Percentiles rank a stretch among this genome's conserved stretches.
phyloP scores from a whole-genome alignment of 1,140 invertebrate genomes.

The Homalodisca vitripennis region DNA sequence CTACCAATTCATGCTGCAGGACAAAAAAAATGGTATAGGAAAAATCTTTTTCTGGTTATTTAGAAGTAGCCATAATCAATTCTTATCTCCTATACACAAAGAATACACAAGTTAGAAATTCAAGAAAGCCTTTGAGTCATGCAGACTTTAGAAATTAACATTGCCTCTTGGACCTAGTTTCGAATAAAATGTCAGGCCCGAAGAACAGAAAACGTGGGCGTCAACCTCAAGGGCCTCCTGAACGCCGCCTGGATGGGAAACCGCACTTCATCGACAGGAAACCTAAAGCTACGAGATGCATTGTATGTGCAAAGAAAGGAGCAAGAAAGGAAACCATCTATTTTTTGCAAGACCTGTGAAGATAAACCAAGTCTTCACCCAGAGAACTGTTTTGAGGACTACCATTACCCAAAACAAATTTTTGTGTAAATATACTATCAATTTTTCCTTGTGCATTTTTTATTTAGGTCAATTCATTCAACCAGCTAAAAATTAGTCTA shows the following conservation, averaged over 20 bases:
- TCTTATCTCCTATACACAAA: background rate
- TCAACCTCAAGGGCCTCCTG: background rate
- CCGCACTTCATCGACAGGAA: background rate
- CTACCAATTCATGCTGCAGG: slow-evolving; percentile 33
- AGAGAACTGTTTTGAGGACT: background rate
- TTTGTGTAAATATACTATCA: background rate
- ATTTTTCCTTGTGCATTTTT: too few relatives aligned
- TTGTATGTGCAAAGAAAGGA: background rate
- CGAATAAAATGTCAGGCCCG: background rate
- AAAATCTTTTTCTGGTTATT: background rate
- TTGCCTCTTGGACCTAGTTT: background rate
- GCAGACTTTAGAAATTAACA: background rate
- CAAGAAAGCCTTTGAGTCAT: background rate
- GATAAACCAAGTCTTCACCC: background rate
- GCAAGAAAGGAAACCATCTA: background rate
- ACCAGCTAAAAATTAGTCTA: too few relatives aligned
- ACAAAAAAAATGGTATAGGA: background rate
- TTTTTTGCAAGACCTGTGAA: background rate
- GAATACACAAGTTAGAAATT: background rate
- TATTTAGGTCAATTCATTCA: too few relatives aligned
- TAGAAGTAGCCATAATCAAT: slow-evolving; percentile 3
- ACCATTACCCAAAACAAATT: background rate
- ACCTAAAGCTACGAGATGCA: background rate
- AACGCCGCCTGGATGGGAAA: background rate
- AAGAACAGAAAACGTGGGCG: background rate